Evolutionary conservation across 2,797 vertebrate genomes (phyloP), one percentile per base, ranked within the genome.

Genomic region (Myioborus melanocephalus): DNA sequence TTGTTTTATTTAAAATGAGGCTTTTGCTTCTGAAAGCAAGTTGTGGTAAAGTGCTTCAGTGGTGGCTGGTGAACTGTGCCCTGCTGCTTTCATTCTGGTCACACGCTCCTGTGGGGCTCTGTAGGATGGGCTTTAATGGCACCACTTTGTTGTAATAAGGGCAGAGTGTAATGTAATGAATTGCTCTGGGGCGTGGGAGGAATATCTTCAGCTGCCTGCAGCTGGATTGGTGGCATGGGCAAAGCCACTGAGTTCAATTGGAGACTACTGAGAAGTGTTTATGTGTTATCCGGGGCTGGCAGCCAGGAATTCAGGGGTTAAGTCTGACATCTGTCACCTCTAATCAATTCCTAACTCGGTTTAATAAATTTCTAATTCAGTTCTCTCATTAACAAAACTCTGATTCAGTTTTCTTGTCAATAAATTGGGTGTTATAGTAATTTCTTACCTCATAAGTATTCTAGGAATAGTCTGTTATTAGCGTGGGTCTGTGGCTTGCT

Each of bases 1-100:
- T 95, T 89, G 87, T 92, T 95, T 96, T 93, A 93, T 97, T 96
- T 94, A 35, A 65, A 96, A 90, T 52, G 72, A 81, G 56, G 39
- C 53, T 93, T 96, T 97, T 92, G 39, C 83, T 92, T 95, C 92
- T 96, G 84, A 93, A 75, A 94, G 87, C 64, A 91, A 89, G 88
- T 57, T 53, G 79, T 12, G n/a, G 39, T 81, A 14, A 95, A 86
- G 76, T 44, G 79, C 93, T 96, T 95, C 61, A 92, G 63, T 92
- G 89, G 69, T 63, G 73, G 93, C 65, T 93, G 4, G 2, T 97
- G 93, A 90, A 81, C 95, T 96, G 47, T 95, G 86, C 89, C 89
- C 91, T 57, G 57, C 64, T 82, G 83, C 89, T 90, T 95, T 69
- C 66, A 83, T 81, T 26, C 13, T 94, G 89, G 77, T 90, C 89